These are phyloP conservation scores for Charadrius vociferus DNA, from an alignment of 2,113 vertebrate genomes.

Conservation along the genomic window DNA sequence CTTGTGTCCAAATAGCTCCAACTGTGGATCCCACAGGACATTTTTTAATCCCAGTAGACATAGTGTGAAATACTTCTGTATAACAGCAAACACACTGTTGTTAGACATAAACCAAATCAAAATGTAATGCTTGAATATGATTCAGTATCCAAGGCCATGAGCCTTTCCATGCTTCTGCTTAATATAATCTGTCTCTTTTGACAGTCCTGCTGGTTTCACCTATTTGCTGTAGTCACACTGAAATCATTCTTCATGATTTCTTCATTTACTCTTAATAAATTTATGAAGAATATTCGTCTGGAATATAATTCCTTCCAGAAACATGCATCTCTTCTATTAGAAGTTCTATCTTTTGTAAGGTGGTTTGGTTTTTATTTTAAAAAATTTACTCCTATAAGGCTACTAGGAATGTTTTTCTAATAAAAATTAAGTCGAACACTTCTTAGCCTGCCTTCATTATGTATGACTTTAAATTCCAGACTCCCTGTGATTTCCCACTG, in stretches of 20 bases:
- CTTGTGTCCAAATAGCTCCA: neutral
- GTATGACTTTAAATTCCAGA: neutral
- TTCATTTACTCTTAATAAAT: neutral
- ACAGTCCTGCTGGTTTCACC: neutral
- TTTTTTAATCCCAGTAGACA: neutral
- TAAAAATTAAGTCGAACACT: neutral
- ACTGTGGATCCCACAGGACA: neutral
- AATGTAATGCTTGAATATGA: neutral
- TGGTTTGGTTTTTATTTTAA: neutral
- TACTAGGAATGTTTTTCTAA: neutral
- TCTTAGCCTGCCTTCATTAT: neutral
- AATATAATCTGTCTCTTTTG: neutral
- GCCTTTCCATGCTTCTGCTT: neutral
- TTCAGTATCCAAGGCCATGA: neutral
- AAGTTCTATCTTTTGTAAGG: neutral
- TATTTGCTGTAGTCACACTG: neutral
- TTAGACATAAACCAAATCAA: neutral
- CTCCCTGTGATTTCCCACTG: neutral
- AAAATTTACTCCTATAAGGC: neutral
- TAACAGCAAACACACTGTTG: neutral
- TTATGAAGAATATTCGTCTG: neutral
- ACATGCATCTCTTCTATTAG: fast-evolving
- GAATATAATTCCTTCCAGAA: neutral
- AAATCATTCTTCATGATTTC: neutral
- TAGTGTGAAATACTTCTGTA: neutral